These are phyloP conservation scores for Trisateles emortualis DNA, from an alignment of 2,888 invertebrate species.

Conservation along the genomic window DNA sequence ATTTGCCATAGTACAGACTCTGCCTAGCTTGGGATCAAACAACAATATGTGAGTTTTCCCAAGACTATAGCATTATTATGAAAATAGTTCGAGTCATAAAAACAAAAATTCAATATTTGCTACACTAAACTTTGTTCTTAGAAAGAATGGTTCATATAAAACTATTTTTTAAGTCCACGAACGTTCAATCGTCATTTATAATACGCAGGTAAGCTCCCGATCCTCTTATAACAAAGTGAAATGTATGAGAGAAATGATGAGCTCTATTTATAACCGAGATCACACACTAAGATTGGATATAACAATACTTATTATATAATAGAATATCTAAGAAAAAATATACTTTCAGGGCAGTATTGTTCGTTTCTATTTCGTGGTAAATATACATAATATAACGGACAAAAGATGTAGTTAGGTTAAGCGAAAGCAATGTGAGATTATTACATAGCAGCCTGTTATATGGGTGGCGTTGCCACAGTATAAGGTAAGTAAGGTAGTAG, in stretches of 20 bases:
- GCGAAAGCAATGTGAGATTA: conserved; percentile 6
- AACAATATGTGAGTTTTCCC: no score
- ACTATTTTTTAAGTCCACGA: neutral
- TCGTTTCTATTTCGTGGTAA: conserved; percentile 3
- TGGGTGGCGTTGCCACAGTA: neutral
- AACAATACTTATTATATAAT: conserved; percentile 27
- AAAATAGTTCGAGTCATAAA: no score
- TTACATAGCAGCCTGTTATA: conserved; percentile 6
- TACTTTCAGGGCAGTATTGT: conserved; percentile 23
- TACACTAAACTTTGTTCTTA: no score
- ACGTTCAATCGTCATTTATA: neutral
- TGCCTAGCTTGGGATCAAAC: no score
- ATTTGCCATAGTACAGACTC: no score
- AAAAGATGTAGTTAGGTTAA: conserved; percentile 11
- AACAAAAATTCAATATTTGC: no score
- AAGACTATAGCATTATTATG: no score
- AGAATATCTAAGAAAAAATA: conserved; percentile 21
- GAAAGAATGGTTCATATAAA: neutral
- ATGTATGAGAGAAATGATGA: neutral
- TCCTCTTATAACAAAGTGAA: conserved; percentile 6
- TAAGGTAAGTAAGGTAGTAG: no score
- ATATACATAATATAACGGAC: conserved; percentile 10
- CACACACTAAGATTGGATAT: conserved; percentile 15
- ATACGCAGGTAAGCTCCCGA: conserved; percentile 6
- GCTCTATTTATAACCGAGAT: conserved; percentile 8